Conservation (phyloP, 2,797 vertebrate genomes). For the Mallotus villosus region DNA sequence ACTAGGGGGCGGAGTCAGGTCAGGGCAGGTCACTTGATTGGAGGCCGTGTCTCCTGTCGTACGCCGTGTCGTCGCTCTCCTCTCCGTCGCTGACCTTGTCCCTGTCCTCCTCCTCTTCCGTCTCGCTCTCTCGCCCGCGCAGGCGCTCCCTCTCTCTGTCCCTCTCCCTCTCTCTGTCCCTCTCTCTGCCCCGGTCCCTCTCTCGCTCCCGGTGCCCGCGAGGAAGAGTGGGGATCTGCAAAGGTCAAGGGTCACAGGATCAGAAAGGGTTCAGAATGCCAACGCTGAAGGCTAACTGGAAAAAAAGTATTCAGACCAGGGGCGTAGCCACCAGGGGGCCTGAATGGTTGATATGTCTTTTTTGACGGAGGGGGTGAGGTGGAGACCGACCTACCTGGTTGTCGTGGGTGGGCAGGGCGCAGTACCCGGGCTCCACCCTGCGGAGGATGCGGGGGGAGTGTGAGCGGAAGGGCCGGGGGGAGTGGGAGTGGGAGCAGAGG, state of each 20-base stretch:
- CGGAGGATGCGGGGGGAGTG: constrained; percentile 70
- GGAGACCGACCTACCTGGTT: constrained; percentile 64
- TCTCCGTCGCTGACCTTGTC: constrained; percentile 72
- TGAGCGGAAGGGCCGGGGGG: constrained; percentile 68
- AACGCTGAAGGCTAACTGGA: not conserved
- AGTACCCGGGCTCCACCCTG: constrained; percentile 70
- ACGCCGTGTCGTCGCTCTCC: constrained; percentile 77
- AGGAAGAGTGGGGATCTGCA: constrained; percentile 64
- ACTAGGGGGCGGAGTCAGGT: too few relatives aligned
- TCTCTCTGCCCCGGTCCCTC: constrained; percentile 67
- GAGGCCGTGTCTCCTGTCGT: constrained; percentile 75
- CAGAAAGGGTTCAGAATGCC: constrained; percentile 12
- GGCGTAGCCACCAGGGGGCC: not conserved
- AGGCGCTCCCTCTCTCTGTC: constrained; percentile 59
- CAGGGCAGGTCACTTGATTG: too few relatives aligned
- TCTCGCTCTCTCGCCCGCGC: constrained; percentile 62
- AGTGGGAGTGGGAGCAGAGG: constrained; percentile 73
- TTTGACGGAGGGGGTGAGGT: too few relatives aligned
- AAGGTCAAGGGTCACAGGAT: not conserved
- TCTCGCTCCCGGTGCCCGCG: constrained; percentile 58
- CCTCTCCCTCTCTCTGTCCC: constrained; percentile 41
- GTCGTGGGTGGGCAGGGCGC: constrained; percentile 69
- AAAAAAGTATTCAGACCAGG: not conserved
- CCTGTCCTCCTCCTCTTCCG: constrained; percentile 74
- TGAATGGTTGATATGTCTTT: too few relatives aligned